These are phyloP conservation scores for Ernsta delagoae DNA, from an alignment of 2,888 invertebrate species.

Conservation along the genomic window DNA sequence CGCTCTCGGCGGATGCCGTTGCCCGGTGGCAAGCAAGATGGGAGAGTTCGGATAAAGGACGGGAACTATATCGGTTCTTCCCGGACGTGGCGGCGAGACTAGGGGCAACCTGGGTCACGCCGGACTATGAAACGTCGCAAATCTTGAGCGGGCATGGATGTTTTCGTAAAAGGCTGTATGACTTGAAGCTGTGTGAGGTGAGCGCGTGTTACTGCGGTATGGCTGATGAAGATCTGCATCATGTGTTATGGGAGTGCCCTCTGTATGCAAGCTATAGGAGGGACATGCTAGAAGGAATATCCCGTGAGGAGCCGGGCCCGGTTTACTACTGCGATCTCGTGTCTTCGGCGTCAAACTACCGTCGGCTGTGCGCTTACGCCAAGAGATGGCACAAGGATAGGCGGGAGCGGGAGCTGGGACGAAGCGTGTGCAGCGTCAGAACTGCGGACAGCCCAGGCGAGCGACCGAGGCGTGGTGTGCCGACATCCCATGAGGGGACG, in stretches of 20 bases:
- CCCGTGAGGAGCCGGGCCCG: not conserved
- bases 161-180: constrained; percentile 39
- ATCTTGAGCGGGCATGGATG: constrained; percentile 45
- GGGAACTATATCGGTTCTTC: constrained; percentile 44
- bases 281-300: constrained; percentile 7
- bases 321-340: constrained; percentile 22
- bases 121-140: constrained; percentile 43
- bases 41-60: constrained; percentile 36
- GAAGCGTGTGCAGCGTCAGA: not conserved
- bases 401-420: constrained; percentile 26
- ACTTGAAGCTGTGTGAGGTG: constrained; percentile 37
- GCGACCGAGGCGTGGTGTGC: constrained; percentile 1
- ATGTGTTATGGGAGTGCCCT: constrained; percentile 34
- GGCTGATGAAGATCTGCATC: constrained; percentile 28
- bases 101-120: constrained; percentile 40
- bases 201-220: constrained; percentile 35
- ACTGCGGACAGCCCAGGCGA: not conserved
- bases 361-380: not conserved
- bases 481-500: not conserved
- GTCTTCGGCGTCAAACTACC: not conserved
- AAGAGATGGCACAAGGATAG: not conserved
- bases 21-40: constrained; percentile 43
- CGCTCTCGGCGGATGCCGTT: constrained; percentile 1
- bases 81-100: constrained; percentile 43
- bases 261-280: constrained; percentile 17